Percentiles rank a stretch among this genome's conserved stretches.
phyloP scores from a whole-genome alignment of 2,113 vertebrate species.

The Macaca mulatta region DNA sequence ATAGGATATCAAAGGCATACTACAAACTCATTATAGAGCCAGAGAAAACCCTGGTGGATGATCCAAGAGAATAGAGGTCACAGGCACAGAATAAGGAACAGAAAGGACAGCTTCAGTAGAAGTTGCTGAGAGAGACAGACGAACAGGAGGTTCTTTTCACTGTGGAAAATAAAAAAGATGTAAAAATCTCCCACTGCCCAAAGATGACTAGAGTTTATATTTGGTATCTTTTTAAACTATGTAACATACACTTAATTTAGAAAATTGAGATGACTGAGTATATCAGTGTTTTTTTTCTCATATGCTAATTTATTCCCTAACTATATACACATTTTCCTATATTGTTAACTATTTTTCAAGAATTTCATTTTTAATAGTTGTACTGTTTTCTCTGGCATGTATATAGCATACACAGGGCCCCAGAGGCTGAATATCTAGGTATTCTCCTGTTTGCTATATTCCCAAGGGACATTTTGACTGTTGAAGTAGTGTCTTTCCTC shows the following conservation, averaged over 20 bases:
- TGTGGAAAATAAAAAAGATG: not conserved
- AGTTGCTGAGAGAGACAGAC: not conserved
- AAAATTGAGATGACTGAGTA: not conserved
- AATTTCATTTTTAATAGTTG: not conserved
- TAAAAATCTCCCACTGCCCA: not conserved
- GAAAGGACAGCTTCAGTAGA: not conserved
- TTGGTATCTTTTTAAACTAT: not conserved
- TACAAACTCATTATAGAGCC: not conserved
- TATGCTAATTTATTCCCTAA: not conserved
- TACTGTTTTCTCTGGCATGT: not conserved
- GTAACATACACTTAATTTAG: not conserved
- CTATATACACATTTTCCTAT: not conserved
- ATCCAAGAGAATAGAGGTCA: not conserved
- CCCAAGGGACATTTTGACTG: not conserved
- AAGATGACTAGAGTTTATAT: not conserved
- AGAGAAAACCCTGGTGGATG: not conserved
- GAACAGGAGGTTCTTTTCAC: not conserved
- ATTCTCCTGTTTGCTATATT: not conserved
- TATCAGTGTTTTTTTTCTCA: not conserved
- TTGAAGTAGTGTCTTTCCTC: not conserved
- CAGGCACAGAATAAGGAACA: not conserved
- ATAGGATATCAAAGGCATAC: not conserved
- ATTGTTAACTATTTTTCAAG: not conserved
- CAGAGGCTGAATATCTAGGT: not conserved
- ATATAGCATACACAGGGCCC: not conserved